These are phyloP conservation scores for Mantis religiosa DNA, from an alignment of 2,888 invertebrate species.

Conservation along the genomic window DNA sequence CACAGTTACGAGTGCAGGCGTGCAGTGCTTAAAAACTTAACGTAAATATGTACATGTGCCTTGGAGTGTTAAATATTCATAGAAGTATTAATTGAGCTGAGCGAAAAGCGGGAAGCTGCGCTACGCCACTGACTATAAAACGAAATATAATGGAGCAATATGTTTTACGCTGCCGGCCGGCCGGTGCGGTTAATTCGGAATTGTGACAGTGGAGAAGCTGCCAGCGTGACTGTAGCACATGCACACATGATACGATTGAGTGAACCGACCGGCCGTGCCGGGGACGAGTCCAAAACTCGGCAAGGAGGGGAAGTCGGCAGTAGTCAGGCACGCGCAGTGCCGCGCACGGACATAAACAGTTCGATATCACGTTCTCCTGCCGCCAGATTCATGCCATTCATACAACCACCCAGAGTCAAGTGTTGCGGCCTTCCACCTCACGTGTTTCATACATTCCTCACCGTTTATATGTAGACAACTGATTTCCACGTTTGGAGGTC, in stretches of 20 bases:
- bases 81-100: no score
- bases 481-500: no score
- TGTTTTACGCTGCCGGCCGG: not conserved
- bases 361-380: not conserved
- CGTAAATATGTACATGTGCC: no score
- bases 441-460: no score
- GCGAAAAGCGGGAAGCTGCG: not conserved
- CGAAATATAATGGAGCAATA: not conserved
- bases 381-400: not conserved
- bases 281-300: not conserved
- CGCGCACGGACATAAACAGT: constrained; percentile 3
- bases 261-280: not conserved
- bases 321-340: constrained; percentile 4
- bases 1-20: no score
- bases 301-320: not conserved
- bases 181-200: not conserved
- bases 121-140: not conserved
- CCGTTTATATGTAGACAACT: no score
- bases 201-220: not conserved
- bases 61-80: no score
- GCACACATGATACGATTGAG: not conserved
- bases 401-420: not conserved
- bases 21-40: no score
- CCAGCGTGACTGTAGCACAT: not conserved
- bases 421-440: no score